Evolutionary conservation across 2,888 invertebrate species (phyloP).

Genomic region (Eilema caniola): DNA sequence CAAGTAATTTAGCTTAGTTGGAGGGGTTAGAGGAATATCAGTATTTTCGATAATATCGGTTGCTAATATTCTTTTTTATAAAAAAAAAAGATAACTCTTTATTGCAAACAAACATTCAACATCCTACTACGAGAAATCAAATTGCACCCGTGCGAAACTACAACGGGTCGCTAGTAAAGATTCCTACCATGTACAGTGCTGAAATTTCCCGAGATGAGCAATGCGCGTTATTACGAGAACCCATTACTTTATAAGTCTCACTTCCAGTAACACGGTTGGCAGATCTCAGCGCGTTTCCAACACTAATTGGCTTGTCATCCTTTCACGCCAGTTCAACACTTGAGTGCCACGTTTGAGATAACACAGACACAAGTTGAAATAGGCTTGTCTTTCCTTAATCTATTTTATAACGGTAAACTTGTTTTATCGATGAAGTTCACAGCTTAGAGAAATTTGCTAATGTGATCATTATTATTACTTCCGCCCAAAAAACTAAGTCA

Average conservation of each 20-base stretch:
- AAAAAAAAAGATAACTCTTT: too few relatives aligned
- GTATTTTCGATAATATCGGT: too few relatives aligned
- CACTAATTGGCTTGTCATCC: constrained; percentile 29
- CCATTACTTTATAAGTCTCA: constrained; percentile 6
- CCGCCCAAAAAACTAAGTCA: too few relatives aligned
- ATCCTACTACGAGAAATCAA: neutral
- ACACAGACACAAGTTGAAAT: constrained; percentile 1
- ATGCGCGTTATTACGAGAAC: neutral
- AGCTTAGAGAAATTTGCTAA: neutral
- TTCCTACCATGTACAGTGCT: neutral
- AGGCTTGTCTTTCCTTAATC: neutral
- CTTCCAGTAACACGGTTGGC: constrained; percentile 7
- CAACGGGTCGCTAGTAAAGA: neutral
- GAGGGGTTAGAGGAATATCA: too few relatives aligned
- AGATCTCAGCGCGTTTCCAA: constrained; percentile 16
- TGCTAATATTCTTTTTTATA: too few relatives aligned
- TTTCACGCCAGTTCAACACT: constrained; percentile 22
- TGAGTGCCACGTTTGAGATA: constrained; percentile 17
- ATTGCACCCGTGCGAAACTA: neutral
- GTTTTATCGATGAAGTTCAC: neutral
- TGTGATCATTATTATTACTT: neutral
- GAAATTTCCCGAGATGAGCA: neutral
- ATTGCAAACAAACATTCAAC: neutral
- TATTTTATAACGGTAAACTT: constrained; percentile 7
- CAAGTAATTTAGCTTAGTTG: too few relatives aligned